A percentile compares a stretch with the other conserved stretches of the same genome.
Conservation (phyloP, 1,140 invertebrate genomes). For the Papilio polyxenes region DNA sequence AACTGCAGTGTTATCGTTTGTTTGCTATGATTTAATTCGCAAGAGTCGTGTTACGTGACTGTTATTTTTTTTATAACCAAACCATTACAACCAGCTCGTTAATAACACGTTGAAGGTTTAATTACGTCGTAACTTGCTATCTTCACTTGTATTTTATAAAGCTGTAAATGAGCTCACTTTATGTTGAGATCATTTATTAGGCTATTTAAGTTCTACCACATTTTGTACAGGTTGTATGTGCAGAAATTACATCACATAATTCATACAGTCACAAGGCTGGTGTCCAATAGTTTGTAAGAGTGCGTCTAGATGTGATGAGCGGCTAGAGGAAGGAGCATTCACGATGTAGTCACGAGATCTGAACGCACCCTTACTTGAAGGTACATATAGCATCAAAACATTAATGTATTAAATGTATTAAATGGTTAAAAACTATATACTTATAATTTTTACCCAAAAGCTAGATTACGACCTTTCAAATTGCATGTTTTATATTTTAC, state of each 20-base stretch:
- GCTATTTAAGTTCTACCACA: neutral
- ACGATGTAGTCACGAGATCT: too few species aligned
- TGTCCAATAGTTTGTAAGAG: too few species aligned
- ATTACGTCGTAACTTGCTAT: conserved; percentile 13
- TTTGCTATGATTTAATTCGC: neutral
- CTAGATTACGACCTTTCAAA: too few species aligned
- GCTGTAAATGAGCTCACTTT: neutral
- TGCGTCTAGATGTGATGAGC: too few species aligned
- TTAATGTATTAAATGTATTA: neutral
- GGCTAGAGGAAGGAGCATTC: too few species aligned
- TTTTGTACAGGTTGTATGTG: neutral
- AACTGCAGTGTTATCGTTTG: neutral
- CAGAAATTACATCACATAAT: neutral
- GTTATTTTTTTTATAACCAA: neutral
- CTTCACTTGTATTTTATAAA: neutral
- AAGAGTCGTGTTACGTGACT: neutral
- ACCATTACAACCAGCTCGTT: conserved; percentile 11
- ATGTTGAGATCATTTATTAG: neutral
- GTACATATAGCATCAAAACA: neutral
- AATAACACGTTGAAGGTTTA: neutral
- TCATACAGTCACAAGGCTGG: too few species aligned
- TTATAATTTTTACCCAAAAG: too few species aligned
- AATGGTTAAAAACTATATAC: too few species aligned
- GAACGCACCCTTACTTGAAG: neutral
- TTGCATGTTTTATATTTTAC: too few species aligned